These are phyloP conservation scores for Sebastes hopkinsi DNA, from an alignment of 2,797 vertebrate genomes.

Conservation along the genomic window DNA sequence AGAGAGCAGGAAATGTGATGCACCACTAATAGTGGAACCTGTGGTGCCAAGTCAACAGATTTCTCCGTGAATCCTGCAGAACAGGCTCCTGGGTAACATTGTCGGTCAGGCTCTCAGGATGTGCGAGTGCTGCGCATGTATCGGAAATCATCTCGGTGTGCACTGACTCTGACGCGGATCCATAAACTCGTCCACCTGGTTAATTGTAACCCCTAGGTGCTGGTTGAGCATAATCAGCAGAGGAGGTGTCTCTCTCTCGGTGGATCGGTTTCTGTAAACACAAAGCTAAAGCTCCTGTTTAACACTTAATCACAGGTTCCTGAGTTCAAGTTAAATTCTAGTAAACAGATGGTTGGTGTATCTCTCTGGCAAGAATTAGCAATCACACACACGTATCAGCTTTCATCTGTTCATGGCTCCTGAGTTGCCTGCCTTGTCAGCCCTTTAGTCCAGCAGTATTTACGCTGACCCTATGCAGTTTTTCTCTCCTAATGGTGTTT, in stretches of 20 bases:
- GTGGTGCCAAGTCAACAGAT: constrained; percentile 64
- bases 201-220: constrained; percentile 5
- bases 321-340: not conserved
- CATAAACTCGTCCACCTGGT: constrained; percentile 13
- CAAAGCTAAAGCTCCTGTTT: not conserved
- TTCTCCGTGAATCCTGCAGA: constrained; percentile 34
- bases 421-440: constrained; percentile 56
- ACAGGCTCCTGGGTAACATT: constrained; percentile 21
- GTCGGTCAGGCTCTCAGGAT: constrained; percentile 22
- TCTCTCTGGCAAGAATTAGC: not conserved
- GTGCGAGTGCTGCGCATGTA: not conserved
- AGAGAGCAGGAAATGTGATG: constrained; percentile 59
- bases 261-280: not conserved
- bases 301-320: not conserved
- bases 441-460: constrained; percentile 46
- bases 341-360: constrained; percentile 12
- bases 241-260: not conserved
- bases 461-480: constrained; percentile 60
- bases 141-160: constrained; percentile 13
- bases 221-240: constrained; percentile 9
- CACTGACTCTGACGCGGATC: constrained; percentile 31
- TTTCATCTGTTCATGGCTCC: constrained; percentile 41
- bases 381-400: constrained; percentile 33
- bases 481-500: constrained; percentile 49
- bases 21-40: constrained; percentile 41